phyloP scores from a whole-genome alignment of 2,797 vertebrate genomes.

The Rhyacichthys aspro region DNA sequence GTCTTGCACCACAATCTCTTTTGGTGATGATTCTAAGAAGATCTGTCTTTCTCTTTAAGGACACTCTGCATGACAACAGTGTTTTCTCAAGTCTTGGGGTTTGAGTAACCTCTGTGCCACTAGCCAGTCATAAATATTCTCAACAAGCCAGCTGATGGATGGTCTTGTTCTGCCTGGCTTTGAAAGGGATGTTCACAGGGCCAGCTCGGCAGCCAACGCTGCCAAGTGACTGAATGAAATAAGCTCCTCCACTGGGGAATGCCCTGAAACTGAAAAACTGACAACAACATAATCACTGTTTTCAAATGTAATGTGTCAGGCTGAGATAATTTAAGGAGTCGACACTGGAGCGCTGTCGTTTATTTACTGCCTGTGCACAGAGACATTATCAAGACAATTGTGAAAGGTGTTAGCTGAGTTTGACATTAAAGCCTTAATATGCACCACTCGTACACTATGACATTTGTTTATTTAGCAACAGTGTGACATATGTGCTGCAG shows the following conservation, averaged over 20 bases:
- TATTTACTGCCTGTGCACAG: conserved; percentile 25
- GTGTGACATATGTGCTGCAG: conserved; percentile 13
- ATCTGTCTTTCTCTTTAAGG: conserved; percentile 36
- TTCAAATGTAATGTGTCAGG: conserved; percentile 40
- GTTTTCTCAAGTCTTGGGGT: conserved; percentile 51
- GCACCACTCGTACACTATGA: not conserved
- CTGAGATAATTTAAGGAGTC: conserved; percentile 44
- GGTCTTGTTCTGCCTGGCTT: conserved; percentile 52
- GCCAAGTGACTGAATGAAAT: conserved; percentile 48
- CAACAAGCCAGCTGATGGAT: conserved; percentile 73
- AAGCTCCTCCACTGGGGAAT: conserved; percentile 49
- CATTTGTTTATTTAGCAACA: conserved; percentile 25
- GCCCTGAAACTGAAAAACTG: conserved; percentile 41
- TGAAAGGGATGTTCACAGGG: conserved; percentile 64
- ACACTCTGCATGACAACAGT: conserved; percentile 49
- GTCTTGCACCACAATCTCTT: not conserved
- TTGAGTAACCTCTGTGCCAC: conserved; percentile 65
- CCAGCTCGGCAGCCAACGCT: conserved; percentile 49
- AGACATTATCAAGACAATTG: conserved; percentile 38
- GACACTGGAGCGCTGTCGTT: conserved; percentile 17
- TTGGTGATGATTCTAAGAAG: conserved; percentile 34
- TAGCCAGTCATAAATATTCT: conserved; percentile 75
- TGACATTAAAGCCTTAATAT: conserved; percentile 19
- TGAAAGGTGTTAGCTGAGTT: not conserved
- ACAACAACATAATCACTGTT: conserved; percentile 56